Evolutionary conservation across 2,113 vertebrate species (phyloP), one percentile per base, ranked within the genome.

Genomic region (Gopherus flavomarginatus): DNA sequence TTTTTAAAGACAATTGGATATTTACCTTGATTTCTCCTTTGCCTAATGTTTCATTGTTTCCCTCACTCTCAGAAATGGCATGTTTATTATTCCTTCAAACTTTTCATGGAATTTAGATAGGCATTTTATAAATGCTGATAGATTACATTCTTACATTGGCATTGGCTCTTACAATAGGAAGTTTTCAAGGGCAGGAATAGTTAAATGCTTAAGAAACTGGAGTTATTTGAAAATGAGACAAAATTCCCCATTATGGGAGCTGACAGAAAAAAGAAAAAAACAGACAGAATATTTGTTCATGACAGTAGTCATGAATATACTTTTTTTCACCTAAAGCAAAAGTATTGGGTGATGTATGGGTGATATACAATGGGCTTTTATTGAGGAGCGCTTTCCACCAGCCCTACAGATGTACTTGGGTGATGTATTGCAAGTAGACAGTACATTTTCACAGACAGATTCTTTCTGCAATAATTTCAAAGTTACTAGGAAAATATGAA

Each of bases 191-290:
- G 11, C 31, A n/a, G 3, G 12, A 88, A 50, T 27, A 10, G 16
- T 81, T 84, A 72, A 94, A 31, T 81, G 84, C 87, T 85, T 65
- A 56, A 88, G n/a, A 91, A 90, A 53, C 11, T 57, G 31, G 35
- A 11, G 3, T 8, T 88, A 21, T n/a, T 81, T 90, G 44, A 94
- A 93, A 90, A 69, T 21, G 54, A 38, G 5, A 81, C 57, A 13
- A 88, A 17, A 56, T 62, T 91, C 88, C 88, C 69, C 6, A 5
- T 78, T 85, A 24, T 8, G 31, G 49, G 87, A 95, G 3, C 62
- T 57, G 24, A 38, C 1, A 77, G 87, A 89, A 0, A 29, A 72
- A 56, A n/a, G 13, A 2, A 84, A 87, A 89, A 81, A 1, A 2
- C 1, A 29, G 11, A 11, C 11, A 54, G 52, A 29, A 90, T 21